phyloP scores from a whole-genome alignment of 1,140 invertebrate genomes.

The Eumeta japonica region DNA sequence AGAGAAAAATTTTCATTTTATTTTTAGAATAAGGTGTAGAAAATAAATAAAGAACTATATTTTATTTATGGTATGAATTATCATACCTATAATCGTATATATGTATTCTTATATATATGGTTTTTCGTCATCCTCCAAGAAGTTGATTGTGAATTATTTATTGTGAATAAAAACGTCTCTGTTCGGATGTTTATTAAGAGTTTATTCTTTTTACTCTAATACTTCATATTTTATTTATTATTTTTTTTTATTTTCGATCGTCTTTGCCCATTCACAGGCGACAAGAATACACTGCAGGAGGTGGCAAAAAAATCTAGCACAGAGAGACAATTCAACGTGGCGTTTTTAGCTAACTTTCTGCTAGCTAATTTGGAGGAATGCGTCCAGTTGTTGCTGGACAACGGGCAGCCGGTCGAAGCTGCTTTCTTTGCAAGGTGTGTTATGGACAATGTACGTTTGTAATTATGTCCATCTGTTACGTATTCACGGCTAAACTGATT shows the following conservation, averaged over 20 bases:
- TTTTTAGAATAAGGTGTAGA: too few relatives aligned
- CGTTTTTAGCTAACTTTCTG: conserved; percentile 90
- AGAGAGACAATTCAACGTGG: conserved; percentile 88
- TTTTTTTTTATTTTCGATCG: not conserved
- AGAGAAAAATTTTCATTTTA: too few relatives aligned
- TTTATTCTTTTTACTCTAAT: too few relatives aligned
- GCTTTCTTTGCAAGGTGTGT: conserved; percentile 85
- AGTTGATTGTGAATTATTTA: too few relatives aligned
- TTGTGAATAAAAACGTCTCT: too few relatives aligned
- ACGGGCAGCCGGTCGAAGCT: conserved; percentile 89
- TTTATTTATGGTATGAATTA: too few relatives aligned
- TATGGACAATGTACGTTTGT: not conserved
- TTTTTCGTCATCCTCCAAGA: too few relatives aligned
- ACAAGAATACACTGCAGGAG: conserved; percentile 75
- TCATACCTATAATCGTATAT: too few relatives aligned
- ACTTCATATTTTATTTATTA: not conserved
- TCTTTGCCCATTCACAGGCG: conserved; percentile 53
- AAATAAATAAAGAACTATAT: too few relatives aligned
- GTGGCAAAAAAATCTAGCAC: conserved; percentile 71
- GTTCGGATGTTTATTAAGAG: too few relatives aligned
- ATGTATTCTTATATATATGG: too few relatives aligned
- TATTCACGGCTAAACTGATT: too few relatives aligned
- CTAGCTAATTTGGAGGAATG: conserved; percentile 89
- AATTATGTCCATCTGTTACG: not conserved
- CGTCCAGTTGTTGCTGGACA: conserved; percentile 86